Conservation (phyloP, 2,888 invertebrate genomes). For the Cantharis rustica region DNA sequence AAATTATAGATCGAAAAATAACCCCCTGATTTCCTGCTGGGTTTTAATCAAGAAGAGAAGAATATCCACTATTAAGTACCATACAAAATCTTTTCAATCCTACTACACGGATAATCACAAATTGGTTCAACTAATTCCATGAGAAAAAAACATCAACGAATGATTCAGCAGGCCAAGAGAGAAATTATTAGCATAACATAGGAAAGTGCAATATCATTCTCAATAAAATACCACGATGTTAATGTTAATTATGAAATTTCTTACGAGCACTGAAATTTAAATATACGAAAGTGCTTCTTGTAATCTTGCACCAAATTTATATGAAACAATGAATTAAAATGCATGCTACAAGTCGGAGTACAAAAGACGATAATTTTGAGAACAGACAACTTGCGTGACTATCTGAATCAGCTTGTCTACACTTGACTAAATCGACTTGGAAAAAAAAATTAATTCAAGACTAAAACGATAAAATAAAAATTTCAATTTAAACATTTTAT, state of each 20-base stretch:
- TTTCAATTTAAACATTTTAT: neutral
- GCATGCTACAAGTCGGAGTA: neutral
- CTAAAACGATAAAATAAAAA: neutral
- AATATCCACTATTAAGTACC: neutral
- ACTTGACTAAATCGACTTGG: neutral
- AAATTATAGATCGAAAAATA: neutral
- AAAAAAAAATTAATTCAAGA: neutral
- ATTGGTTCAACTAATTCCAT: neutral
- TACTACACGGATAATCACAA: neutral
- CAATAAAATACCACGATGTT: neutral
- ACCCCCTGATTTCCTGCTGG: neutral
- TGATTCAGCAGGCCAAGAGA: neutral
- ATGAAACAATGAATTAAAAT: neutral
- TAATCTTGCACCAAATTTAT: neutral
- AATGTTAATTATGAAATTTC: neutral
- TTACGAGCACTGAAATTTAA: neutral
- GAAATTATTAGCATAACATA: neutral
- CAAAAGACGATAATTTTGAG: neutral
- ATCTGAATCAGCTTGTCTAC: neutral
- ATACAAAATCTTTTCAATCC: neutral
- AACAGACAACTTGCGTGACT: neutral
- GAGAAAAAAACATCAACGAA: neutral
- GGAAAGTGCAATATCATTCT: neutral
- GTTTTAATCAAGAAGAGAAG: neutral
- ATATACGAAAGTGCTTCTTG: neutral